Percentiles rank a stretch among this genome's conserved stretches.
These are phyloP conservation scores for Leptopilina myrica DNA, from an alignment of 2,888 invertebrate genomes.

Conservation along the genomic window DNA sequence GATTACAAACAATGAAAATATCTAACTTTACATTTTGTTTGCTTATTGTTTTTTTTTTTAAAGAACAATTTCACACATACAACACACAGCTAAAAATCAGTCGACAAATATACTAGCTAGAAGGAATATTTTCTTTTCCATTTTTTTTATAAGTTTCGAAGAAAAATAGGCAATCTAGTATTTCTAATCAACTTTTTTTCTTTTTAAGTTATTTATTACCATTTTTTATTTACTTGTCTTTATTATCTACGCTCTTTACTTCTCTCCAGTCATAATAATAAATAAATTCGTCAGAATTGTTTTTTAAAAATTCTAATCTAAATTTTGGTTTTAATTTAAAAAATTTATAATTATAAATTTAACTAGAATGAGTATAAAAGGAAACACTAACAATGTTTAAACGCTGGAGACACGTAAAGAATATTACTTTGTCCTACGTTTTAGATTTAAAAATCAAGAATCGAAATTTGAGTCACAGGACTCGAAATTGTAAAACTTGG, in stretches of 20 bases:
- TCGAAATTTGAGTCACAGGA: not conserved
- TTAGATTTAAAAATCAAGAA: not conserved
- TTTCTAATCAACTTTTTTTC: not conserved
- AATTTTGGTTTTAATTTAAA: not conserved
- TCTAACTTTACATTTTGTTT: not conserved
- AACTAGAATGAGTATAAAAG: not conserved
- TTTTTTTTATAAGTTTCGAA: slow-evolving; percentile 19
- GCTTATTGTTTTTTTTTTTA: not conserved
- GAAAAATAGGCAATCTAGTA: slow-evolving; percentile 33
- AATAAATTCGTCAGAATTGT: not conserved
- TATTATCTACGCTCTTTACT: slow-evolving; percentile 27
- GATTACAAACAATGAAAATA: not conserved
- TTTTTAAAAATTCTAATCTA: not conserved
- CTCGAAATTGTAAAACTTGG: not conserved
- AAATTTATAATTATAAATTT: not conserved
- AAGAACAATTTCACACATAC: not conserved
- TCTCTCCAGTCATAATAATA: not conserved
- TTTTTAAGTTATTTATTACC: slow-evolving; percentile 23
- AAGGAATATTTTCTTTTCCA: slow-evolving; percentile 21
- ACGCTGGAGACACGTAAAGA: slow-evolving; percentile 19
- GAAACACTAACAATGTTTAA: not conserved
- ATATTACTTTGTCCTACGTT: slow-evolving; percentile 10
- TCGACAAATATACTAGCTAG: slow-evolving; percentile 30
- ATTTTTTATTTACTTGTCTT: not conserved
- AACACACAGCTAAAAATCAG: slow-evolving; percentile 16